These are phyloP conservation scores for Capromys pilorides DNA, from an alignment of 2,797 vertebrate species.

Conservation along the genomic window DNA sequence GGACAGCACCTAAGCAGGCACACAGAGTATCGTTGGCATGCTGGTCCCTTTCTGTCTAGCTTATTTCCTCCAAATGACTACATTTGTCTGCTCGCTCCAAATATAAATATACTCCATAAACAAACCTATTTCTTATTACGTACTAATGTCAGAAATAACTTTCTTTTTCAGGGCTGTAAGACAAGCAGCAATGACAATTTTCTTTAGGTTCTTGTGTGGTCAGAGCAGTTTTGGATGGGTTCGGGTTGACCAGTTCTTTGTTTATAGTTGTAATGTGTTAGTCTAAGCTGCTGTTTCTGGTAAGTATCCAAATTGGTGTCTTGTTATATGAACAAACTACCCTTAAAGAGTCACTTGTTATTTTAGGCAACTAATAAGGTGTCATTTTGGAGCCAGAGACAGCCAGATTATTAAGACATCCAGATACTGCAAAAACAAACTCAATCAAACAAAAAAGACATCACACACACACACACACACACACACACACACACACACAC, in stretches of 20 bases:
- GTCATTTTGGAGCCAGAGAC: neutral
- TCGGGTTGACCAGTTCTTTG: neutral
- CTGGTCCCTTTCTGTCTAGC: neutral
- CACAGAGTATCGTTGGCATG: neutral
- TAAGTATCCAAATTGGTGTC: neutral
- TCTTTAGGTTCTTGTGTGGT: neutral
- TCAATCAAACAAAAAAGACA: neutral
- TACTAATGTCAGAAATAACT: constrained; percentile 27
- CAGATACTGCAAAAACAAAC: neutral
- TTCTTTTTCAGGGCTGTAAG: neutral
- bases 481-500: neutral
- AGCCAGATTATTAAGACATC: neutral
- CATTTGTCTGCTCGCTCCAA: neutral
- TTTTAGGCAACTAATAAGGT: neutral
- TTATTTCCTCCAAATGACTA: neutral
- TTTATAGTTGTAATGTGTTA: neutral
- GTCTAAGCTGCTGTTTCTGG: neutral
- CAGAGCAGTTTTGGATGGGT: neutral
- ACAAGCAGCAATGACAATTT: neutral
- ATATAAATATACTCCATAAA: neutral
- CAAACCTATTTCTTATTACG: neutral
- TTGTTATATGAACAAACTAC: neutral
- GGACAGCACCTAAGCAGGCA: neutral
- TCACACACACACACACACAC: neutral
- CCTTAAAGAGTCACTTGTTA: constrained; percentile 22